A percentile compares a stretch with the other conserved stretches of the same genome.
Conservation (phyloP, 2,888 invertebrate genomes). For the Caenorhabditis angaria region DNA sequence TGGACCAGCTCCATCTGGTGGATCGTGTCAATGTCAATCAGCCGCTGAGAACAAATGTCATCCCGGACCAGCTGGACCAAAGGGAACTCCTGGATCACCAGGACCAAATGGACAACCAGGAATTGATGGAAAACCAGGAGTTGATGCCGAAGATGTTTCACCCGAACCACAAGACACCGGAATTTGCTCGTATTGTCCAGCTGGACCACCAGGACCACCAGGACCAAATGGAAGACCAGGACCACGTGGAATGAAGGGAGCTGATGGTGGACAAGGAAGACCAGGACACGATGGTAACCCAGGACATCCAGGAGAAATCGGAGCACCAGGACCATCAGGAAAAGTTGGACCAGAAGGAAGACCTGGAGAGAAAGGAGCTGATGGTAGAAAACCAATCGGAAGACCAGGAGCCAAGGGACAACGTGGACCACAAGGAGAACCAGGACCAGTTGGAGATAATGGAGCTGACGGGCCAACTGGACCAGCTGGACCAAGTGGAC, state of each 20-base stretch:
- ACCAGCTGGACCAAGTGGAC: conserved; percentile 52
- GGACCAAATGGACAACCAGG: conserved; percentile 55
- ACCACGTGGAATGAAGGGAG: conserved; percentile 57
- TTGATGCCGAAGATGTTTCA: conserved; percentile 57
- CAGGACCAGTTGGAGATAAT: conserved; percentile 45
- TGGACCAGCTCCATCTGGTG: conserved; percentile 47
- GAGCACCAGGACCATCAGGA: conserved; percentile 62
- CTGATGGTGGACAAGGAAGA: conserved; percentile 58
- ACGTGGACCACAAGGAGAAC: conserved; percentile 58
- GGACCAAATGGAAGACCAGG: conserved; percentile 55
- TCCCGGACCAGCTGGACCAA: conserved; percentile 64
- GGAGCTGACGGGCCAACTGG: conserved; percentile 59
- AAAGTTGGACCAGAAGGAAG: conserved; percentile 53
- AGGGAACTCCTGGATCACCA: conserved; percentile 54
- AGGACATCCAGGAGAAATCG: conserved; percentile 59
- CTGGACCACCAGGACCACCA: conserved; percentile 51
- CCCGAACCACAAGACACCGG: conserved; percentile 63
- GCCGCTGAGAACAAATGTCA: conserved; percentile 67
- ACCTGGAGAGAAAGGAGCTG: conserved; percentile 67
- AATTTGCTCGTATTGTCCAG: conserved; percentile 62
- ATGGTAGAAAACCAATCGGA: conserved; percentile 67
- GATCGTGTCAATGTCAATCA: conserved; percentile 45
- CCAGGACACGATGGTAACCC: conserved; percentile 66
- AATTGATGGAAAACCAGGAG: conserved; percentile 51
- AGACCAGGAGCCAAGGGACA: conserved; percentile 67